Percentiles rank a stretch among this genome's conserved stretches.
These are phyloP conservation scores for Cynopterus brachyotis DNA, from an alignment of 2,113 vertebrate genomes.

Conservation along the genomic window DNA sequence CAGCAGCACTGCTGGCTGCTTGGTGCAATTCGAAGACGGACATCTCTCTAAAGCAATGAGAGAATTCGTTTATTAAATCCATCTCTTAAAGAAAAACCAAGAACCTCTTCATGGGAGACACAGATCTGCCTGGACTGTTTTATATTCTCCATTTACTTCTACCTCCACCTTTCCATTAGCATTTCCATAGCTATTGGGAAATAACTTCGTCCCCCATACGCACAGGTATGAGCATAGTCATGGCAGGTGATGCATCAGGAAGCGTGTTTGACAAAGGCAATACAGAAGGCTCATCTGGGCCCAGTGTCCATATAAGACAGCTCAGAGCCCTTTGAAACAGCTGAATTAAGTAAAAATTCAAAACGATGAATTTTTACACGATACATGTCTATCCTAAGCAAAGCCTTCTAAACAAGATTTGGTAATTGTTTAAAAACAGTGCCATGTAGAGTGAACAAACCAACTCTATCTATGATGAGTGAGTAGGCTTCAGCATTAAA, in stretches of 20 bases:
- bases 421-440: neutral
- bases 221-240: neutral
- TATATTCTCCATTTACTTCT: neutral
- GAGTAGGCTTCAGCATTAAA: neutral
- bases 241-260: neutral
- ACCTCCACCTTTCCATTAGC: neutral
- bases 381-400: neutral
- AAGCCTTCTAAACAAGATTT: neutral
- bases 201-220: neutral
- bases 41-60: neutral
- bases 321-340: neutral
- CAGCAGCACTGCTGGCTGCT: neutral
- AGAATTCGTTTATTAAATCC: neutral
- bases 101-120: neutral
- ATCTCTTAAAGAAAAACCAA: neutral
- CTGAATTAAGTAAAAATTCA: neutral
- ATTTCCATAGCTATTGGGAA: neutral
- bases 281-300: neutral
- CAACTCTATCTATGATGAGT: neutral
- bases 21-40: neutral
- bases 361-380: neutral
- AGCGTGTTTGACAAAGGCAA: rapidly evolving
- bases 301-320: neutral
- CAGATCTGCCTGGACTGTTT: neutral
- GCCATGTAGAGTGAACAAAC: neutral